phyloP scores from a whole-genome alignment of 2,797 vertebrate genomes.

The Alca torda region DNA sequence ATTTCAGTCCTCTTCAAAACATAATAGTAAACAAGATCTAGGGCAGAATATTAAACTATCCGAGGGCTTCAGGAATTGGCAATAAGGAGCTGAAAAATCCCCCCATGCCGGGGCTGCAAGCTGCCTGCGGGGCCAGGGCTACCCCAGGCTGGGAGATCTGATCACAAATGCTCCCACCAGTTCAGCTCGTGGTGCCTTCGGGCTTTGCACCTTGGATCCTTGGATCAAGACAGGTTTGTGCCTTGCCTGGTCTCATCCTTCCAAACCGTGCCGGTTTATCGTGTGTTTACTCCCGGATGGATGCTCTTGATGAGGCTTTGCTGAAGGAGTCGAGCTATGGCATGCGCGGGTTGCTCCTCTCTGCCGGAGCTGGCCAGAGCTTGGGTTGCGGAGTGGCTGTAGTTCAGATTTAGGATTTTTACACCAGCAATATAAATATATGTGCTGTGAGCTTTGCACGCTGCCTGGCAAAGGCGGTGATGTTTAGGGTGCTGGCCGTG shows the following conservation, averaged over 20 bases:
- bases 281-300: neutral
- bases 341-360: neutral
- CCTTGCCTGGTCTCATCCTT: neutral
- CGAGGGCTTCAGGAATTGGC: neutral
- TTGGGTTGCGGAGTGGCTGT: neutral
- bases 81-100: neutral
- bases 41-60: conserved; percentile 64
- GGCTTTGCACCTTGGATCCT: neutral
- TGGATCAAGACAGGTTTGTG: neutral
- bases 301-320: neutral
- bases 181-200: neutral
- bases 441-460: neutral
- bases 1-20: conserved; percentile 59
- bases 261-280: accelerated
- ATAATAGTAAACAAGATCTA: conserved; percentile 60
- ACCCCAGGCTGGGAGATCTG: neutral
- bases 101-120: neutral
- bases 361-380: neutral
- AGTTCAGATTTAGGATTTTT: neutral
- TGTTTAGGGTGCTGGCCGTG: accelerated
- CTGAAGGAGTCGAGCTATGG: neutral
- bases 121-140: neutral
- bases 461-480: accelerated
- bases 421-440: neutral
- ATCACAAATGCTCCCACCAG: neutral